These are phyloP conservation scores for Pardalotus punctatus DNA, from an alignment of 2,113 vertebrate genomes.

Conservation along the genomic window DNA sequence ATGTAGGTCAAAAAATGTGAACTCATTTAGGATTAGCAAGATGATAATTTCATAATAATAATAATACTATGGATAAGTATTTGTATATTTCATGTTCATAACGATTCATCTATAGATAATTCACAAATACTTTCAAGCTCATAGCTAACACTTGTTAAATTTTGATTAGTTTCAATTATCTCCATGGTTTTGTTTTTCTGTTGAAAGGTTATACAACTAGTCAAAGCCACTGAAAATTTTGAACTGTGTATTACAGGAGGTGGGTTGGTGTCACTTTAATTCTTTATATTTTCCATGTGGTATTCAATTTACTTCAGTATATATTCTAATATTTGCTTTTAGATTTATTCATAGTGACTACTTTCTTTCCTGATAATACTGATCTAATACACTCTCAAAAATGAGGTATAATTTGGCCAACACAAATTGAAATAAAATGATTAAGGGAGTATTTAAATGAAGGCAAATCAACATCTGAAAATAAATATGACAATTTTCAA, in stretches of 20 bases:
- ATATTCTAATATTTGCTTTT: neutral
- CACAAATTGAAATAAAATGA: neutral
- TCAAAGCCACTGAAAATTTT: neutral
- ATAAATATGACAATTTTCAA: neutral
- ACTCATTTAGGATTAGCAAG: neutral
- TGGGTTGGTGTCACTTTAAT: neutral
- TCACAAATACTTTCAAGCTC: neutral
- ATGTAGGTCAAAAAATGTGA: neutral
- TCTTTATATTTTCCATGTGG: neutral
- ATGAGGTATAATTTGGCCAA: neutral
- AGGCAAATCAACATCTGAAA: neutral
- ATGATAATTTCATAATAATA: neutral
- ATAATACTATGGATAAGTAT: neutral
- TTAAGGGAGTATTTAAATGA: neutral
- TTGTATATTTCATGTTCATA: neutral
- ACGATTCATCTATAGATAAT: neutral
- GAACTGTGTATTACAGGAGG: neutral
- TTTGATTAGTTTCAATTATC: neutral
- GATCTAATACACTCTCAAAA: neutral
- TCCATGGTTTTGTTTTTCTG: neutral
- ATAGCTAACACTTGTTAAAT: neutral
- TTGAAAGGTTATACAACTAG: neutral
- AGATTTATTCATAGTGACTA: neutral
- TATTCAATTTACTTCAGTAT: neutral
- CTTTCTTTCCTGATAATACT: neutral